Evolutionary conservation across 2,888 invertebrate genomes (phyloP), one percentile per base, ranked within the genome.

Genomic region (Scaptodrosophila latifasciaeformis): DNA sequence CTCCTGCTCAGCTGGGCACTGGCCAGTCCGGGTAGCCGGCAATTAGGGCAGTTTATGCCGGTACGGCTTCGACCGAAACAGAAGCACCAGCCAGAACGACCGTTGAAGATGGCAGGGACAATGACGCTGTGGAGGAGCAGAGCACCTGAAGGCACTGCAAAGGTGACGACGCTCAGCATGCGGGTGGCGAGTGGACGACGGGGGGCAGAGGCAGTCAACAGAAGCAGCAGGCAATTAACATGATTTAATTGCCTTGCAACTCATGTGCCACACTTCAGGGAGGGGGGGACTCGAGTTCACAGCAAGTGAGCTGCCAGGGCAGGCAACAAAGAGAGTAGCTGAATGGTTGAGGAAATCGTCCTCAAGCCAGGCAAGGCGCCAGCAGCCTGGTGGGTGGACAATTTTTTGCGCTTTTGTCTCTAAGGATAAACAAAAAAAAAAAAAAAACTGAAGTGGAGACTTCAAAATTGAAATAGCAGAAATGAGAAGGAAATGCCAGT

Each of bases 201-300:
- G 13, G 27, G 29, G 17, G 50, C 45, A 37, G 30, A 58, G 53
- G 24, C 49, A 48, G 37, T n/a, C 43, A 47, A 12, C 35, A 54
- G 31, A 31, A 50, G 24, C 37, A 52, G 45, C 62, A 64, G 72
- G 69, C 72, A 74, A 79, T 74, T 74, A 76, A 76, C 75, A 76
- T 76, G 75, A 76, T 76, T 76, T 70, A 80, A 77, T 76, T 77
- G 81, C 56, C 75, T 62, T 55, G 70, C 70, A 74, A 74, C 67
- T 74, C 68, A 75, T 74, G 75, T 75, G 75, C 75, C 81, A 75
- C 75, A 77, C 61, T 70, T 66, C 70, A 74, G 75, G 81, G 67
- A 66, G 51, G 54, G 46, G 44, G 48, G 52, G 51, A 52, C n/a
- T 24, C 24, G 43, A 27, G 46, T 24, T n/a, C 34, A 34, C 12